phyloP scores from a whole-genome alignment of 2,113 vertebrate species.

The Cephalopholis sonnerati region DNA sequence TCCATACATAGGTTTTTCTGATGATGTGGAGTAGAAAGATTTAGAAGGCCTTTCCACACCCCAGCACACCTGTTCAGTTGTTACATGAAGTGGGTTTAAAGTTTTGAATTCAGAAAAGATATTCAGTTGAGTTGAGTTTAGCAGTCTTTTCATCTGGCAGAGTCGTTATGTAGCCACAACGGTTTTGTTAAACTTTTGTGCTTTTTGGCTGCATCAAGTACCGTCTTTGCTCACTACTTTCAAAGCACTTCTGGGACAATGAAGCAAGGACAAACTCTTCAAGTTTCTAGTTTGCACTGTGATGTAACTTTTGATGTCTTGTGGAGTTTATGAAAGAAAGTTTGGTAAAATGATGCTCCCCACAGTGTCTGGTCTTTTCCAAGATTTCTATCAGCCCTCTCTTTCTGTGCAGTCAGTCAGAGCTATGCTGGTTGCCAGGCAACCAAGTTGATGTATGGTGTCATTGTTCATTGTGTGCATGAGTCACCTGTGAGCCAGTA shows the following conservation, averaged over 20 bases:
- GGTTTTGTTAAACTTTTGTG: no score
- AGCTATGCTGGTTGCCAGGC: conserved; percentile 40
- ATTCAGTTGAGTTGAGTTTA: neutral
- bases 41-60: neutral
- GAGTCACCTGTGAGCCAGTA: conserved; percentile 64
- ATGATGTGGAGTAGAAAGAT: neutral
- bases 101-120: neutral
- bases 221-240: neutral
- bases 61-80: neutral
- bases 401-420: conserved; percentile 19
- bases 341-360: conserved; percentile 21
- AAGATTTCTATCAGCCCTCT: conserved; percentile 26
- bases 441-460: conserved; percentile 40
- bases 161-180: neutral
- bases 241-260: neutral
- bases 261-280: neutral
- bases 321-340: conserved; percentile 7
- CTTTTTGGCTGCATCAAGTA: neutral
- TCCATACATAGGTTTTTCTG: neutral
- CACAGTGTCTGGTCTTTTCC: neutral
- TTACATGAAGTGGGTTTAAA: no score
- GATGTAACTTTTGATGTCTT: neutral
- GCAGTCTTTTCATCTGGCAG: no score
- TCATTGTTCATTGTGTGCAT: conserved; percentile 69
- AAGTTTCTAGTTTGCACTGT: neutral